Evolutionary conservation across 1,140 invertebrate genomes (phyloP).

Genomic region (Drosophila ananassae): DNA sequence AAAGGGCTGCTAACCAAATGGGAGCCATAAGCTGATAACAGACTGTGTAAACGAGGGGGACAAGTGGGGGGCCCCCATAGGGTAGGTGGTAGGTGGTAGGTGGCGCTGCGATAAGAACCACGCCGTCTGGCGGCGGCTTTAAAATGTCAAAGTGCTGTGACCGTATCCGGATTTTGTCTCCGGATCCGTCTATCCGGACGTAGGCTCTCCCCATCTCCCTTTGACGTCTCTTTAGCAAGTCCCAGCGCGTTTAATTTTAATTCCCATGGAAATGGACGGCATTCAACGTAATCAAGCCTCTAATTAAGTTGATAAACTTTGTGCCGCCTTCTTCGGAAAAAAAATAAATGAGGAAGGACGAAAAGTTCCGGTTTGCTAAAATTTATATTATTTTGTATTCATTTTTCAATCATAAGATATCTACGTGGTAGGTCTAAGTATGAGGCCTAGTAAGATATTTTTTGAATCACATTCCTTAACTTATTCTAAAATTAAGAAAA

Average conservation of each 20-base stretch:
- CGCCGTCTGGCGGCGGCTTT: conserved; percentile 53
- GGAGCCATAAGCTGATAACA: conserved; percentile 81
- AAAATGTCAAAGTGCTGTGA: conserved; percentile 65
- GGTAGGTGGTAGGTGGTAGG: conserved; percentile 23
- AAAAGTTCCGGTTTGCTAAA: conserved; percentile 4
- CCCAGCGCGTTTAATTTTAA: conserved; percentile 65
- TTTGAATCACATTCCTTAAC: too few species aligned
- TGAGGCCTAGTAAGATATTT: too few species aligned
- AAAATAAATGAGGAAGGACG: conserved; percentile 8
- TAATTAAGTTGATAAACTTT: conserved; percentile 81
- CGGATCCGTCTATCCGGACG: conserved; percentile 10
- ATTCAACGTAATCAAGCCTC: conserved; percentile 77
- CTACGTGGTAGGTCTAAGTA: too few species aligned
- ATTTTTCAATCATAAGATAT: too few species aligned
- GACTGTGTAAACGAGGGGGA: conserved; percentile 18
- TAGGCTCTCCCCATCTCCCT: background rate
- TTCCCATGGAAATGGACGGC: conserved; percentile 49
- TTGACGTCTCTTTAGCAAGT: conserved; percentile 31
- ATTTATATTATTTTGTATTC: background rate
- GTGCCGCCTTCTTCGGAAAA: conserved; percentile 27
- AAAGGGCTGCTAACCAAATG: conserved; percentile 82
- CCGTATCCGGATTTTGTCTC: conserved; percentile 42
- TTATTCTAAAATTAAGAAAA: too few species aligned
- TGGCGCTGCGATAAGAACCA: conserved; percentile 63
- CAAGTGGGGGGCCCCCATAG: background rate